phyloP scores from a whole-genome alignment of 1,140 invertebrate genomes.

The Heterodera carotae region DNA sequence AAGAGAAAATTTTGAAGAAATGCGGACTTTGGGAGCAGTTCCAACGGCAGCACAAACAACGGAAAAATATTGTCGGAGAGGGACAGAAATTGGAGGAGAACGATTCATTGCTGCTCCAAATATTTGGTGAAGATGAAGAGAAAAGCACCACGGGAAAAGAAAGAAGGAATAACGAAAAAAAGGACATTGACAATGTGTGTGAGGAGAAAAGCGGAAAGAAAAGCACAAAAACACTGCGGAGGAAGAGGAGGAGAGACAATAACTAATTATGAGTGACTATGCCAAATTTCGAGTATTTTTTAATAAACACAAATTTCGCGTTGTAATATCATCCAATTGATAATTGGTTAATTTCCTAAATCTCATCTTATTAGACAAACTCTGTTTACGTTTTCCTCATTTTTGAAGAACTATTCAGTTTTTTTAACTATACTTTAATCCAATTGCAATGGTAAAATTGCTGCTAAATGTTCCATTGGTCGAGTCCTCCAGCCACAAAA shows the following conservation, averaged over 20 bases:
- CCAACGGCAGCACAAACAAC: conserved; percentile 38
- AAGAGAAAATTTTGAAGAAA: conserved; percentile 45
- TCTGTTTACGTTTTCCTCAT: not conserved
- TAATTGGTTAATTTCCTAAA: conserved; percentile 3
- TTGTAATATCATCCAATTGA: not conserved
- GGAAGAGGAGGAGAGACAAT: not conserved
- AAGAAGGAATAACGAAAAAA: not conserved
- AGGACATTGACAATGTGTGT: not conserved
- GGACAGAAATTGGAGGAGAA: conserved; percentile 39
- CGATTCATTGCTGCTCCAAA: conserved; percentile 1
- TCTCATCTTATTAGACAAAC: not conserved
- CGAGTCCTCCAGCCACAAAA: conserved; percentile 33
- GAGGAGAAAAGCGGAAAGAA: not conserved
- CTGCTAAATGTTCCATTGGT: conserved; percentile 36
- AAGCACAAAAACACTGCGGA: not conserved
- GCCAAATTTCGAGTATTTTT: not conserved
- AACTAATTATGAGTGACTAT: not conserved
- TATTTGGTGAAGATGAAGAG: conserved; percentile 39
- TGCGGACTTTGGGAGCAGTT: conserved; percentile 48
- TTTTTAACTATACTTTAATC: not conserved
- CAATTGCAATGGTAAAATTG: conserved; percentile 23
- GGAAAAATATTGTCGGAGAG: conserved; percentile 30
- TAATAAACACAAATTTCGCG: not conserved
- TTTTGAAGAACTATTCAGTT: not conserved
- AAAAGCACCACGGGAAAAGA: conserved; percentile 27